Base-by-base conservation (phyloP, 2,888 invertebrate genomes). In the Philopedon plagiatum region DNA sequence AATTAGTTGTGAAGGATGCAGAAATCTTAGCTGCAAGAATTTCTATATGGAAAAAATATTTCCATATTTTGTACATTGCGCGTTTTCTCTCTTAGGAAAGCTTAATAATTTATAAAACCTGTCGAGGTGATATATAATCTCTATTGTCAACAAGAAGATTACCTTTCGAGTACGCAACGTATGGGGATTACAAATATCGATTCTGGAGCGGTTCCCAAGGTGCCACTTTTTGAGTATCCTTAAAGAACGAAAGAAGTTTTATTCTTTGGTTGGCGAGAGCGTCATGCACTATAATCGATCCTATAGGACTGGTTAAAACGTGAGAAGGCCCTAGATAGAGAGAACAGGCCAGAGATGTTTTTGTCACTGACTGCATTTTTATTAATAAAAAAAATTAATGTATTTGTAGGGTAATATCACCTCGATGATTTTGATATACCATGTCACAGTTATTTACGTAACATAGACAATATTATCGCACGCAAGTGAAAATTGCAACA, bases 131-230 rank as follows among this genome's bases (percentile, higher is more conserved):
- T 41, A 41, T 41, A 41, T 41, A 41, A 41, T 41, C 41, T 41
- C 41, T 9, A 61, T 61, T 19, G 46, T 44, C 61, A 32, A 46
- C 51, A 57, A 58, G 58, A 67, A 60, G 51, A 67, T 60, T 51
- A 54, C 68, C 60, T 49, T 13, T 67, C 15, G 15, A 61, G 51
- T 19, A 19, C n/a, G n/a, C 18, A 41, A 57, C 51, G 51, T 54
- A 54, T 13, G 26, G 29, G 26, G 29, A 26, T 54, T 29, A 15
- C 29, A 18, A 23, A 23, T 69, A 69, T 69, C 57, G 69, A 69
- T 69, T 69, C 39, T 69, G 69, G 69, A 69, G 29, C 34, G 54
- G 61, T 46, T 69, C 69, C 62, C 69, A 63, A 34, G 68, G 62
- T 68, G 61, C 62, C 68, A 68, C 54, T 62, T 56, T 68, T 41